phyloP scores from a whole-genome alignment of 92 coral and sea anemone species.

The Epizoanthus ramosus region DNA sequence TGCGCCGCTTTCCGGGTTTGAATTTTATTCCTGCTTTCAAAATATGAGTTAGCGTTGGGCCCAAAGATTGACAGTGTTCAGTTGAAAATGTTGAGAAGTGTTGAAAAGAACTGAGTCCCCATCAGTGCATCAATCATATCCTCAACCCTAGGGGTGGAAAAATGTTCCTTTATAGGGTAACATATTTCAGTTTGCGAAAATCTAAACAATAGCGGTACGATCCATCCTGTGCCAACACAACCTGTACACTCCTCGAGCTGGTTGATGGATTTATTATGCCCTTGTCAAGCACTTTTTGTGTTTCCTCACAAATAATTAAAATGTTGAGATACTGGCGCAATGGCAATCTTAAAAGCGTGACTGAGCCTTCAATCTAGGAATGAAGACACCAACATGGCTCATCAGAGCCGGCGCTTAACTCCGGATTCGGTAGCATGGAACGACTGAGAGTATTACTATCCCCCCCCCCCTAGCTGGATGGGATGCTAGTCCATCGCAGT shows the following conservation, averaged over 20 bases:
- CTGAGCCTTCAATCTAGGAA: too few relatives aligned
- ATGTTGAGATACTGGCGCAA: not conserved
- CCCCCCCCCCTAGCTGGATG: too few relatives aligned
- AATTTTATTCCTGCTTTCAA: too few relatives aligned
- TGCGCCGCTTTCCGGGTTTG: too few relatives aligned
- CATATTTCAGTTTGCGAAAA: constrained; percentile 40
- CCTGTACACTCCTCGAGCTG: constrained; percentile 47
- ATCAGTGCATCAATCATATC: constrained; percentile 51
- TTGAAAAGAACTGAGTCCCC: constrained; percentile 9
- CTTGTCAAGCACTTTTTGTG: constrained; percentile 22
- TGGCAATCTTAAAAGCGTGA: not conserved
- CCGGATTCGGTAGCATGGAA: too few relatives aligned
- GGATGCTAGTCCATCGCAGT: too few relatives aligned
- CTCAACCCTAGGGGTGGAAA: constrained; percentile 45
- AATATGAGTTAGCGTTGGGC: too few relatives aligned
- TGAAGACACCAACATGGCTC: too few relatives aligned
- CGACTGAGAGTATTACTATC: too few relatives aligned
- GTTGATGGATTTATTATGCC: constrained; percentile 28
- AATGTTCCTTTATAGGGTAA: constrained; percentile 44
- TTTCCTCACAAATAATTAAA: constrained; percentile 22
- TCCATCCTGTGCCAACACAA: constrained; percentile 48
- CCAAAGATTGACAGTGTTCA: too few relatives aligned
- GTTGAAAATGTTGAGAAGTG: too few relatives aligned
- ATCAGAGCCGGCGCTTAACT: too few relatives aligned
- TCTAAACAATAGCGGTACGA: constrained; percentile 39